These are phyloP conservation scores for Nephila pilipes DNA, from an alignment of 1,140 invertebrate genomes.

Conservation along the genomic window DNA sequence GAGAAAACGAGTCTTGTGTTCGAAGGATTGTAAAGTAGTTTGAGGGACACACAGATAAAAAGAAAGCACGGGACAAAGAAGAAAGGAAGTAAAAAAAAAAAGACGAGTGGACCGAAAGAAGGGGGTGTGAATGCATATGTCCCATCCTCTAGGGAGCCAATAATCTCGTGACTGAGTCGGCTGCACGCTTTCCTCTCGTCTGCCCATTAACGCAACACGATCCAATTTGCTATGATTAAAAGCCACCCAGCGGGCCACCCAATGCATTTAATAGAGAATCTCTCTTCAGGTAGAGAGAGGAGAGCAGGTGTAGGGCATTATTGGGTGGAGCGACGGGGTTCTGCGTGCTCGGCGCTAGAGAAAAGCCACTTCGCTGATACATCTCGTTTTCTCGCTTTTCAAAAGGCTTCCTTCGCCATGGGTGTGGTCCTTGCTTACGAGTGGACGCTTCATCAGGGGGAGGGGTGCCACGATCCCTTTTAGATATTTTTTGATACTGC, in stretches of 20 bases:
- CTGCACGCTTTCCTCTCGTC: slow-evolving; percentile 68
- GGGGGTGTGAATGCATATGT: slow-evolving; percentile 71
- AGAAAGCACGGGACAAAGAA: background rate
- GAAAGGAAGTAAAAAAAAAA: background rate
- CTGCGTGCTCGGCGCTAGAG: background rate
- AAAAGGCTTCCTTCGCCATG: slow-evolving; percentile 42
- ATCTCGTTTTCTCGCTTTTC: slow-evolving; percentile 62
- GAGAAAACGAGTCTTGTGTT: slow-evolving; percentile 1
- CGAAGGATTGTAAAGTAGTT: background rate
- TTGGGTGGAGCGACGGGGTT: slow-evolving; percentile 65
- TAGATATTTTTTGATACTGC: slow-evolving; percentile 38
- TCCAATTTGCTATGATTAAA: slow-evolving; percentile 76
- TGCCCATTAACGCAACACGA: slow-evolving; percentile 76
- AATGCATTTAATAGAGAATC: slow-evolving; percentile 72
- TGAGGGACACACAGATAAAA: slow-evolving; percentile 1
- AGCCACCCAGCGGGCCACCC: slow-evolving; percentile 73
- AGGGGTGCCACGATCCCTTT: background rate
- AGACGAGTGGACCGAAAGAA: background rate
- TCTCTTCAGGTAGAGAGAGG: slow-evolving; percentile 61
- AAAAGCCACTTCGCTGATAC: slow-evolving; percentile 65
- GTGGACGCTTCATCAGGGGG: slow-evolving; percentile 59
- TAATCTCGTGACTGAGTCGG: slow-evolving; percentile 71
- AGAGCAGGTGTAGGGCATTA: slow-evolving; percentile 70
- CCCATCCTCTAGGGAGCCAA: slow-evolving; percentile 64
- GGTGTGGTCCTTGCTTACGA: slow-evolving; percentile 53